Evolutionary conservation across 2,113 vertebrate species (phyloP).

Genomic region (Etheostoma spectabile): DNA sequence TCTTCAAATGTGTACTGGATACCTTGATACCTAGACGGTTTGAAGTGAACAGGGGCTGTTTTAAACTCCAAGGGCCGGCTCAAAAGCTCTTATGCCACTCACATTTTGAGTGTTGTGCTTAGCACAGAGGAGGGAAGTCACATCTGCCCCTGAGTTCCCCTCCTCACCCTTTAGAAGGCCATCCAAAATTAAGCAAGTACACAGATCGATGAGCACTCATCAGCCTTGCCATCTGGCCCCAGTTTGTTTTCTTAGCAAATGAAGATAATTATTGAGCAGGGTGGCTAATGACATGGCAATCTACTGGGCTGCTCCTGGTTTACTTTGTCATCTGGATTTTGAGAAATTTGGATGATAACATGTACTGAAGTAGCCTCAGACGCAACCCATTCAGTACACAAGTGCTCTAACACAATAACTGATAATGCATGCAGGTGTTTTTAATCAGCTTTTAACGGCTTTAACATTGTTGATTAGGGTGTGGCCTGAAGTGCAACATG

Average conservation of each 20-base stretch:
- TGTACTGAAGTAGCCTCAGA: conserved; percentile 42
- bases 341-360: conserved; percentile 60
- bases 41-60: conserved; percentile 39
- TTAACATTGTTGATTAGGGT: conserved; percentile 48
- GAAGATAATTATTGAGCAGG: conserved; percentile 81
- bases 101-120: conserved; percentile 44
- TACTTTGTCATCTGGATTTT: conserved; percentile 67
- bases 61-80: conserved; percentile 25
- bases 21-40: conserved; percentile 24
- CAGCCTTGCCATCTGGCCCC: conserved; percentile 82
- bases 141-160: conserved; percentile 64
- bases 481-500: conserved; percentile 34
- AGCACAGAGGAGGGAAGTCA: conserved; percentile 44
- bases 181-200: conserved; percentile 68
- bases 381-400: conserved; percentile 37
- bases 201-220: conserved; percentile 82
- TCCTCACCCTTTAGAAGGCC: conserved; percentile 60
- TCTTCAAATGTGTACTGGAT: conserved; percentile 18
- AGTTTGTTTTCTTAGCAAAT: conserved; percentile 84
- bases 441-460: conserved; percentile 44
- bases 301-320: conserved; percentile 69
- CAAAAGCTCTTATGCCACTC: conserved; percentile 36
- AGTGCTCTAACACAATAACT: conserved; percentile 37
- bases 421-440: conserved; percentile 62
- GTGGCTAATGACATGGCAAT: conserved; percentile 74